A percentile compares a stretch with the other conserved stretches of the same genome.
These are phyloP conservation scores for Lepidonotus clava DNA, from an alignment of 2,888 invertebrate genomes.

Conservation along the genomic window DNA sequence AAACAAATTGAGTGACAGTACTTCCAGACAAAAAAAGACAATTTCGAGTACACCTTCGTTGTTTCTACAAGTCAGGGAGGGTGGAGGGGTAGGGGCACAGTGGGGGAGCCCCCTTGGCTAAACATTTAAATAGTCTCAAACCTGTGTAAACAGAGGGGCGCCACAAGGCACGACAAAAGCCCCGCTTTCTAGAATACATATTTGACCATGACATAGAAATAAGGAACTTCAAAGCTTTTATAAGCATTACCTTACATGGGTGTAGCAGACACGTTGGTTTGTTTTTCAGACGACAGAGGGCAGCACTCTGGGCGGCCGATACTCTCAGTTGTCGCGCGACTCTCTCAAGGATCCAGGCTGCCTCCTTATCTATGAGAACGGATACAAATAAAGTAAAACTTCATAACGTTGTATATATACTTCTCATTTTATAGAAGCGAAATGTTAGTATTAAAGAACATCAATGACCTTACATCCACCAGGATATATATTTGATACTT, in stretches of 20 bases:
- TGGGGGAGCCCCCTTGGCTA: too few species aligned
- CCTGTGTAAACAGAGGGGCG: too few species aligned
- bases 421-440: background rate
- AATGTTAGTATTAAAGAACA: background rate
- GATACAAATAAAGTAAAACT: background rate
- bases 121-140: too few species aligned
- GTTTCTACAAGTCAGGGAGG: background rate
- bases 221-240: too few species aligned
- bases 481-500: background rate
- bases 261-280: too few species aligned
- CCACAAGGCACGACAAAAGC: too few species aligned
- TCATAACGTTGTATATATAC: background rate
- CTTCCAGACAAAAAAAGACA: constrained; percentile 38
- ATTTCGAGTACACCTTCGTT: background rate
- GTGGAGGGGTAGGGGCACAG: background rate
- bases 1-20: background rate
- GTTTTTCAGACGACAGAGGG: background rate
- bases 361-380: background rate
- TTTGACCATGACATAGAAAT: too few species aligned
- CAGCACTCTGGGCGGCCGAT: background rate
- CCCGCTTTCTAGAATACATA: too few species aligned
- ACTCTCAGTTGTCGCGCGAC: constrained; percentile 16
- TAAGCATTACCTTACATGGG: too few species aligned
- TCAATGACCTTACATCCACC: background rate
- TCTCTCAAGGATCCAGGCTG: constrained; percentile 7